A percentile compares a stretch with the other conserved stretches of the same genome.
Conservation (phyloP, 2,888 invertebrate genomes). For the Carabus problematicus region DNA sequence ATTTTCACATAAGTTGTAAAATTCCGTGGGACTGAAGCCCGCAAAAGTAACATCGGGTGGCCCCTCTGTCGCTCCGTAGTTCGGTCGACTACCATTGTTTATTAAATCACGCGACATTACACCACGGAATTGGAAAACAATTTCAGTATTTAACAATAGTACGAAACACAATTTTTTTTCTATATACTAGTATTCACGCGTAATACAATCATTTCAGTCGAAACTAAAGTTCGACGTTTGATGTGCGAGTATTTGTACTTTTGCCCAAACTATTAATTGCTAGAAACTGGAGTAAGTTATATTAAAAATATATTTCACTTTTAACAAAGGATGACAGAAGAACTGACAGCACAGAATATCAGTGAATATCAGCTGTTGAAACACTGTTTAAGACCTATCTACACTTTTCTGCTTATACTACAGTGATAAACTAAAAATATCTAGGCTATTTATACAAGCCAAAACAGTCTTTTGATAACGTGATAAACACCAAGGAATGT, state of each 20-base stretch:
- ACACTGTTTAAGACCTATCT: conserved; percentile 7
- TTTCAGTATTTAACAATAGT: not conserved
- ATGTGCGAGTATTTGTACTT: not conserved
- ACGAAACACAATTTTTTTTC: conserved; percentile 3
- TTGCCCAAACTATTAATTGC: not conserved
- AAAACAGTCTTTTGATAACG: not conserved
- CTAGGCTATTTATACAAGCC: not conserved
- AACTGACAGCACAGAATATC: conserved; percentile 31
- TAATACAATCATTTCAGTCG: conserved; percentile 8
- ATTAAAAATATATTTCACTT: conserved; percentile 27
- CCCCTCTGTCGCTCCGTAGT: conserved; percentile 56
- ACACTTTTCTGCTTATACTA: not conserved
- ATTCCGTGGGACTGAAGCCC: conserved; percentile 76
- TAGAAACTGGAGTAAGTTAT: conserved; percentile 15
- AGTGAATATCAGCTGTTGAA: conserved; percentile 38
- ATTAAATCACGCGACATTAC: conserved; percentile 40
- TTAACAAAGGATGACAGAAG: conserved; percentile 41
- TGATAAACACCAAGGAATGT: not conserved
- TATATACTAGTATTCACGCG: conserved; percentile 1
- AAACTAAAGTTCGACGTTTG: not conserved
- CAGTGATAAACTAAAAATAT: not conserved
- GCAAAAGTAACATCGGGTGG: conserved; percentile 74
- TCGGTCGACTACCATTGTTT: conserved; percentile 43
- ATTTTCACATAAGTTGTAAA: conserved; percentile 80
- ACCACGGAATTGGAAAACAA: conserved; percentile 5